Percentiles rank a stretch among this genome's conserved stretches.
Conservation (phyloP, 2,797 vertebrate species). For the Valencia hispanica region DNA sequence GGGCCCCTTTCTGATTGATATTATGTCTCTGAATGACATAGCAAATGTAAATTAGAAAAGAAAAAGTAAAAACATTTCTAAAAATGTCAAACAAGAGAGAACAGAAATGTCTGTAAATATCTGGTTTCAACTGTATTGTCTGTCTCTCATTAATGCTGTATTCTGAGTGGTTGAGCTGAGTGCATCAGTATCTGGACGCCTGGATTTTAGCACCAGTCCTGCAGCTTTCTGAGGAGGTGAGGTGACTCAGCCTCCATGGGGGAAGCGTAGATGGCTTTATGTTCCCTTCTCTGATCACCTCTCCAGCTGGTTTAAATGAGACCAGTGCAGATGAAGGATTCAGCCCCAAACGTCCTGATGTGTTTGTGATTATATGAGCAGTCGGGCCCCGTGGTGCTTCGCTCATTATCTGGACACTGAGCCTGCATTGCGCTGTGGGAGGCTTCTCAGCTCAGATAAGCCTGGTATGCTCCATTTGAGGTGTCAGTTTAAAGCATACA, state of each 20-base stretch:
- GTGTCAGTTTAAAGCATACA: constrained; percentile 50
- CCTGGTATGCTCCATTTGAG: constrained; percentile 52
- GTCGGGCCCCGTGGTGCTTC: constrained; percentile 41
- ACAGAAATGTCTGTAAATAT: not conserved
- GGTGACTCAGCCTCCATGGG: constrained; percentile 52
- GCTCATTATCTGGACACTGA: constrained; percentile 63
- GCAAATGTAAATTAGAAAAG: no score
- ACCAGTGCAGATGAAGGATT: constrained; percentile 36
- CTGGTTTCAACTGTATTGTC: constrained; percentile 11
- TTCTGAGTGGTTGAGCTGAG: not conserved
- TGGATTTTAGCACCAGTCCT: constrained; percentile 45
- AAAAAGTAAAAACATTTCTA: not conserved
- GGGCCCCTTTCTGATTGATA: no score
- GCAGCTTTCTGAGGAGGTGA: constrained; percentile 35
- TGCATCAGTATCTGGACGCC: constrained; percentile 33
- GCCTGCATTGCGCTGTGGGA: constrained; percentile 48
- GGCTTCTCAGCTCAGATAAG: constrained; percentile 65
- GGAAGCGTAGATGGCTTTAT: constrained; percentile 44
- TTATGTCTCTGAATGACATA: no score
- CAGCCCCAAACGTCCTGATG: constrained; percentile 46
- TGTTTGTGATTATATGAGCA: constrained; percentile 66
- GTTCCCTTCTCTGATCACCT: constrained; percentile 59
- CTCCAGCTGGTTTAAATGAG: constrained; percentile 57
- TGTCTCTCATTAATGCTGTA: constrained; percentile 18
- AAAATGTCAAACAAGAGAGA: not conserved